Evolutionary conservation across 2,888 invertebrate genomes (phyloP), one percentile per base, ranked within the genome.

Genomic region (Suillia variegata): DNA sequence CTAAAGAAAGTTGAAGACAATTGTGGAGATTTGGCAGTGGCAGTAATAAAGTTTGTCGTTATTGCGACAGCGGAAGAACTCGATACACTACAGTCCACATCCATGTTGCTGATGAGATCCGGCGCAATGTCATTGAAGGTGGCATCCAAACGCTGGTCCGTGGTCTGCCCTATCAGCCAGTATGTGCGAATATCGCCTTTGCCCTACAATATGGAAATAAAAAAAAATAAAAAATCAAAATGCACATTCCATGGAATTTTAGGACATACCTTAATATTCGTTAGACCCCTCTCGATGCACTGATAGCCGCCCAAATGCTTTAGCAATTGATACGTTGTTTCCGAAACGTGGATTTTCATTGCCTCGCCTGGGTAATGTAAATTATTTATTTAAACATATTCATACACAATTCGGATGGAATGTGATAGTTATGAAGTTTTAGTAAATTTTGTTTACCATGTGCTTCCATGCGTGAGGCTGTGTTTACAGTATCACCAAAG

Each of bases 151-250:
- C 57, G 49, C 31, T 68, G 56, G 61, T 63, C 3, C 57, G 49
- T 22, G 67, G 15, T 15, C 61, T 93, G 93, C 2, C 92, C 91
- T 61, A 88, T 84, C 62, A 95, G 83, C 94, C 94, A 95, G 81
- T 93, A 95, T 2, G 95, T 95, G 75, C 87, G 87, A 89, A 94
- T 90, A 77, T 88, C 87, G 59, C 94, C 94, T 84, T 95, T 95
- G 1, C 94, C 94, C 93, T 97, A 93, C n/a, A n/a, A n/a, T n/a
- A 86, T 95, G 89, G 75, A 91, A 89, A 51, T 21, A 21, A n/a
- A 38, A n/a, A 38, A 38, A 38, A n/a, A 13, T n/a, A n/a, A n/a
- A n/a, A n/a, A n/a, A n/a, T n/a, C 1, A 1, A 17, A 24, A 18
- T 18, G 21, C 10, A 18, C 2, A 1, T 2, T 4, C 2, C 1